A percentile compares a stretch with the other conserved stretches of the same genome.
Conservation (phyloP, 2,888 invertebrate species). For the Arrhopalites spinosus region DNA sequence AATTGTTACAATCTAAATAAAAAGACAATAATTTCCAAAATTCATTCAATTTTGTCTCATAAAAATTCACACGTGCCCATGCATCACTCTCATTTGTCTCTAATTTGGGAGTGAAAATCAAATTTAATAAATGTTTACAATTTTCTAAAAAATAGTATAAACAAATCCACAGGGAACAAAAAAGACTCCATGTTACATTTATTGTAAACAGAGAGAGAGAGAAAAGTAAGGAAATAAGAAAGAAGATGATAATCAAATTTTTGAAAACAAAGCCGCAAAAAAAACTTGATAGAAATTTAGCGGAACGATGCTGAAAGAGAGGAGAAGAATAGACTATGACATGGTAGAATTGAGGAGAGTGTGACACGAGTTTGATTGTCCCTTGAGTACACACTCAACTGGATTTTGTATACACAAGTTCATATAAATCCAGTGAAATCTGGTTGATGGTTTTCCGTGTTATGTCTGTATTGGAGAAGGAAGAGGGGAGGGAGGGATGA, state of each 20-base stretch:
- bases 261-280: constrained; percentile 9
- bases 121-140: no score
- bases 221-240: background rate
- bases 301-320: constrained; percentile 16
- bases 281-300: background rate
- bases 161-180: no score
- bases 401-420: background rate
- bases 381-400: background rate
- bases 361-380: background rate
- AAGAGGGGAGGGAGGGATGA: no score
- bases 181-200: no score
- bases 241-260: constrained; percentile 32
- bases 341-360: background rate
- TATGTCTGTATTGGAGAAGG: background rate
- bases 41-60: no score
- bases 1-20: no score
- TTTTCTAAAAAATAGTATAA: no score
- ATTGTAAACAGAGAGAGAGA: background rate
- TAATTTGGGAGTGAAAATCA: no score
- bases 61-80: no score
- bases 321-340: constrained; percentile 3
- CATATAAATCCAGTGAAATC: background rate
- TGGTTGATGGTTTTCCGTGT: background rate
- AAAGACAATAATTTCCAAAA: no score
- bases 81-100: no score